phyloP scores from a whole-genome alignment of 2,888 invertebrate genomes.

The Tetheella fluctuosa region DNA sequence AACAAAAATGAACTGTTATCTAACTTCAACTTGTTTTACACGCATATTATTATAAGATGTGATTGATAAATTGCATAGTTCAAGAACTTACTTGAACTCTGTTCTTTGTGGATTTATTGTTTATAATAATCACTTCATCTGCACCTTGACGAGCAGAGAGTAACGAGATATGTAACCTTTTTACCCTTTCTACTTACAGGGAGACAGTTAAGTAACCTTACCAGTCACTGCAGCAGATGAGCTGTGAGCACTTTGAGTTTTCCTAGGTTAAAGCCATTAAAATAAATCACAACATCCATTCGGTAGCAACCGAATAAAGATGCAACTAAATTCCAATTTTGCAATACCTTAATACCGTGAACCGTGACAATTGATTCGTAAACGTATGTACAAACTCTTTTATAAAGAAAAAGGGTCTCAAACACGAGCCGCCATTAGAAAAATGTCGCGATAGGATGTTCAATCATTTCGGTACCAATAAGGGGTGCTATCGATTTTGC shows the following conservation, averaged over 20 bases:
- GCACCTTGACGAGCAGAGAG: neutral
- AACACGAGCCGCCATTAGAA: constrained; percentile 81
- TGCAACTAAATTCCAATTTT: constrained; percentile 4
- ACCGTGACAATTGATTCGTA: constrained; percentile 9
- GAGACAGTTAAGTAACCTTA: neutral
- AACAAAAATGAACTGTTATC: constrained; percentile 3
- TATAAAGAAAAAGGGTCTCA: constrained; percentile 78
- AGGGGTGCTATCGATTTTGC: constrained; percentile 82
- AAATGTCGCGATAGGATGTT: constrained; percentile 84
- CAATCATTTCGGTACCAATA: constrained; percentile 84
- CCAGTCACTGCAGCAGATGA: neutral
- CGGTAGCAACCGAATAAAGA: constrained; percentile 1
- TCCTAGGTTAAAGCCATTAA: neutral
- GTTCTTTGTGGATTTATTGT: neutral
- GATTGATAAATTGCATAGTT: constrained; percentile 1
- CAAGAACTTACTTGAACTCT: neutral
- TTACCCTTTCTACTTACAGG: neutral
- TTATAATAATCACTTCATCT: neutral
- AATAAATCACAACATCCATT: neutral
- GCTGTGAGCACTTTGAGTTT: neutral
- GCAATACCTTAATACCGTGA: constrained; percentile 1
- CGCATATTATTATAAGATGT: neutral
- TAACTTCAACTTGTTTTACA: neutral
- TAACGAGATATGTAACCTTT: neutral
- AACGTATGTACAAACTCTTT: constrained; percentile 58